phyloP scores from a whole-genome alignment of 2,797 vertebrate genomes.

The Gambusia yucatana region DNA sequence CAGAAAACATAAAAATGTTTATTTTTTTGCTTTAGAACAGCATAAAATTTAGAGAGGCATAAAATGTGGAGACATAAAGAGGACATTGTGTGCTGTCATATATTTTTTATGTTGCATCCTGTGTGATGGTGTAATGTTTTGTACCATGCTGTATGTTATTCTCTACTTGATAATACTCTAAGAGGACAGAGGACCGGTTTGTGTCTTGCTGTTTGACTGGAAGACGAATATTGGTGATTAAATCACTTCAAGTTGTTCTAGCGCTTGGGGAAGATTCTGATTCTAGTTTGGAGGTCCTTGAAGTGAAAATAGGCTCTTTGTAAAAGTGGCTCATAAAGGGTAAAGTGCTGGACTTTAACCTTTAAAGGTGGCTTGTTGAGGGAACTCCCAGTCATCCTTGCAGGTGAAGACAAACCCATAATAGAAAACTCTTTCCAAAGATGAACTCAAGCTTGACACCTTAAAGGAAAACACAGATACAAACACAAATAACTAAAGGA shows the following conservation, averaged over 20 bases:
- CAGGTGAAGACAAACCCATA: no score
- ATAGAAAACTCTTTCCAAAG: no score
- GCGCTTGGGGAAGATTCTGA: neutral
- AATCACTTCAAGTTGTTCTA: neutral
- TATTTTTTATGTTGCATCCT: no score
- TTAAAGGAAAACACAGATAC: no score
- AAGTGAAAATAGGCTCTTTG: neutral
- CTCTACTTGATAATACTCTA: neutral
- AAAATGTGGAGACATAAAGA: neutral
- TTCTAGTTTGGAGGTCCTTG: neutral
- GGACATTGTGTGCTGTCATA: neutral
- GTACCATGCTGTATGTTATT: no score
- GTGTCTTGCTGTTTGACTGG: neutral
- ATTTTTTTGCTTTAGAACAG: neutral
- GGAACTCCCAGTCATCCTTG: neutral
- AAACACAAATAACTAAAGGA: no score
- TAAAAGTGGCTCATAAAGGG: neutral
- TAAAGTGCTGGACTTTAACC: neutral
- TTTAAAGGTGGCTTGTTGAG: no score
- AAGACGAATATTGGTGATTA: neutral
- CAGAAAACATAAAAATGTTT: neutral
- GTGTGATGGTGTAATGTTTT: no score
- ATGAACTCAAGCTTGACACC: no score
- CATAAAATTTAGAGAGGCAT: neutral
- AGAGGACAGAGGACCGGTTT: neutral